Base-by-base conservation (phyloP, 2,113 vertebrate genomes). In the Cyphomyrus discorhynchus region DNA sequence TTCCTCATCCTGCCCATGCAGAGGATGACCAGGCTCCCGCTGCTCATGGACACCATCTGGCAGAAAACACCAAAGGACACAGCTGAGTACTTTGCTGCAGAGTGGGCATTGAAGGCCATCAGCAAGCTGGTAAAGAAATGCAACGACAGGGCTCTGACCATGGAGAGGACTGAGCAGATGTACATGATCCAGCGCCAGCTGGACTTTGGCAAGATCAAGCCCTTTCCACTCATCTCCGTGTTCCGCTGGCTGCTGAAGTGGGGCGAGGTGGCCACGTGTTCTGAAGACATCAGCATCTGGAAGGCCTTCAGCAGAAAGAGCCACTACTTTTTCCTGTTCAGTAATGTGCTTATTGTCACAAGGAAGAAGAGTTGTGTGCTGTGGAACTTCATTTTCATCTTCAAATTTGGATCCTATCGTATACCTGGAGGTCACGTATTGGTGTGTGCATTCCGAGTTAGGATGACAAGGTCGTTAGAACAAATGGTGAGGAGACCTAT, bases 1-100 rank as follows among this genome's bases (percentile, higher is more conserved):
- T 99, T 99, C 94, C 97, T 99, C 90, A 98, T 99, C 93, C 97
- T 99, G 11, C 98, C 98, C 85, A 99, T 99, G 98, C 98, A 99
- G 96, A 94, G 98, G 88, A 98, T 99, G 3, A 99, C 98, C 1
- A 96, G 98, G 62, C 97, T 99, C 86, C 98, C 98, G 0, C 96
- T 99, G 39, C 95, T 99, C 19, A 94, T 98, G 35, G 98, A 99
- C 66, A 99, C 98, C 0, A 96, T 99, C 88, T 98, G 97, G 90
- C 97, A 99, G 89, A 99, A 98, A 95, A 97, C 97, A 0, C 93
- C 93, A 19, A n/a, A 93, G 0, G 88, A 91, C 87, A 94, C 93
- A 0, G 93, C 96, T 0, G 95, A 95, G 0, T 97, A 97, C 31
- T 96, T 95, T 90, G 96, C 97, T 15, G 96, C 97, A 42, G 95